Conservation (phyloP, 2,113 vertebrate species). For the Alectura lathami region DNA sequence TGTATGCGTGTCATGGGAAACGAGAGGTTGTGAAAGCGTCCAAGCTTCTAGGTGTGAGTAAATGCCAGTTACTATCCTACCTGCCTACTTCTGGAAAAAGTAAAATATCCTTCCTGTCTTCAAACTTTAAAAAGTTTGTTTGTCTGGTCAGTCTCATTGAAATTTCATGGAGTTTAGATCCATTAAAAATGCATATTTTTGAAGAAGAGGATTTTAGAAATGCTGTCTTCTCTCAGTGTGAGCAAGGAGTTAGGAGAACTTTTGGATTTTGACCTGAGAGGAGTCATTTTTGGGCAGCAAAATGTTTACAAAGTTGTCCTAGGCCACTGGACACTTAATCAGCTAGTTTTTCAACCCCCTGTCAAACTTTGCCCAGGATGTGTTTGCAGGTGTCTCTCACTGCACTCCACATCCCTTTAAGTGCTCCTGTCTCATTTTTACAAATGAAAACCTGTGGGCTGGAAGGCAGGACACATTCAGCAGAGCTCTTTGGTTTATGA, state of each 20-base stretch:
- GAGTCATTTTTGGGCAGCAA: background rate
- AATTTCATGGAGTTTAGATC: background rate
- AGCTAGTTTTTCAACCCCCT: background rate
- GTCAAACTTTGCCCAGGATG: background rate
- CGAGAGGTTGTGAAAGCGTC: background rate
- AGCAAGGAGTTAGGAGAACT: background rate
- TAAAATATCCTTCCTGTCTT: background rate
- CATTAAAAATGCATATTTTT: background rate
- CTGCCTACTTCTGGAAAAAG: background rate
- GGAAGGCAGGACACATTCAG: background rate
- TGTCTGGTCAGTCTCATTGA: background rate
- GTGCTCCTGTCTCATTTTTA: background rate
- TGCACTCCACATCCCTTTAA: background rate
- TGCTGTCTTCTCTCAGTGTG: background rate
- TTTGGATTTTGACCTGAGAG: background rate
- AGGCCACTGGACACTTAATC: background rate
- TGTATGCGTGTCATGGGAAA: background rate
- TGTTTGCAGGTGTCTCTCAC: background rate
- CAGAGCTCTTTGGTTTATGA: background rate
- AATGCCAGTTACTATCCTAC: background rate
- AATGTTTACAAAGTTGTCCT: background rate
- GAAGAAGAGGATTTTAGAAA: background rate
- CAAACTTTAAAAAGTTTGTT: background rate
- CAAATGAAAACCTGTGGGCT: background rate
- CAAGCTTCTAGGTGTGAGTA: background rate